Base-by-base conservation (phyloP, 92 coral and sea anemone species). In the Paramuricea clavata region DNA sequence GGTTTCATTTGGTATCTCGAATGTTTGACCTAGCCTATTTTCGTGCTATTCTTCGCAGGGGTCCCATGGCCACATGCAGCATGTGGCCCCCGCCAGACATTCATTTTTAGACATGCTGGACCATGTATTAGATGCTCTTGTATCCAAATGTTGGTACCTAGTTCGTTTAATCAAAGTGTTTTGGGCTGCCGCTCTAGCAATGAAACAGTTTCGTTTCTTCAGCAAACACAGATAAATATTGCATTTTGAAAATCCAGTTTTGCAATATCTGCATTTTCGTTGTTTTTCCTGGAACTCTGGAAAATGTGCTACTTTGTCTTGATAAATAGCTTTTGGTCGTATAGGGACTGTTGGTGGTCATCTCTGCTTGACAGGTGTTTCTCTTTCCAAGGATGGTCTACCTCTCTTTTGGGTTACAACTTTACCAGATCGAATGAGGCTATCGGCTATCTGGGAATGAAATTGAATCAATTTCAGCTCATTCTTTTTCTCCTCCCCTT, bases 231-330 rank as follows among this genome's bases (percentile, higher is more conserved):
- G 74, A 12, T 73, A 56, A 54, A 73, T 54, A 28, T 85, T 12
- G 57, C 88, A 84, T 72, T 72, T 84, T 44, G 82, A 27, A 35
- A 41, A 84, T 5, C 82, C 82, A 13, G 36, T 6, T 13, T 73
- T 84, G 72, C 88, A 84, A 32, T 70, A 69, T 26, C 81, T 74
- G 22, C 79, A 83, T 22, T 54, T 72, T 13, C 13, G 52, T 41
- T 72, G 52, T 21, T 72, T 74, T 35, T 87, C 87, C 47, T 68
- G 27, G 25, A 81, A 81, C 74, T 28, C 61, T 31, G 90, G 90
- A 69, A 80, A 87, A 56, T 81, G 87, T 8, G 34, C 91, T 69
- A 47, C 47, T 69, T 87, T 73, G 59, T 87, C 87, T 19, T 50
- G 12, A 12, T 27, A 39, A 34, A 81, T 28, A 81, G 26, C 91